A percentile compares a stretch with the other conserved stretches of the same genome.
phyloP scores from a whole-genome alignment of 2,797 vertebrate genomes.

The Podarcis siculus region DNA sequence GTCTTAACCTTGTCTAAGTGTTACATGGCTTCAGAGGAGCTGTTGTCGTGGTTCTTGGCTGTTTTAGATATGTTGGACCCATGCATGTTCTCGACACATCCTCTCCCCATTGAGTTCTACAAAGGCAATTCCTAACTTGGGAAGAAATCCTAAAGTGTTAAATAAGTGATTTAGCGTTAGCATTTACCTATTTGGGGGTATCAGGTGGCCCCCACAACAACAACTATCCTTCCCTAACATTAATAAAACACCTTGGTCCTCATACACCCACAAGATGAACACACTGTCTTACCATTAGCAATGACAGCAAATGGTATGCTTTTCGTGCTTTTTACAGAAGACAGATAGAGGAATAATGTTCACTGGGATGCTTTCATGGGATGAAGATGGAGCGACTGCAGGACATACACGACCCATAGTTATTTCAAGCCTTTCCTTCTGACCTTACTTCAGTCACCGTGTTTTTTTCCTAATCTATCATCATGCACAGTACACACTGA shows the following conservation, averaged over 20 bases:
- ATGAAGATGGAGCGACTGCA: not conserved
- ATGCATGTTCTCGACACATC: too few species aligned
- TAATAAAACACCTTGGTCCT: not conserved
- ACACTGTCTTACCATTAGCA: not conserved
- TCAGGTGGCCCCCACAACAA: not conserved
- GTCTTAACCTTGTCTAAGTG: conserved; percentile 83
- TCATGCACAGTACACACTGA: not conserved
- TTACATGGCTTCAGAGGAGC: conserved; percentile 86
- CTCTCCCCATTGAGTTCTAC: too few species aligned
- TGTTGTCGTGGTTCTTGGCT: conserved; percentile 79
- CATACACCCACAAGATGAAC: not conserved
- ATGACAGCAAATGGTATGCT: not conserved
- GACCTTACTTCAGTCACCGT: not conserved
- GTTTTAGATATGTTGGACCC: conserved; percentile 75
- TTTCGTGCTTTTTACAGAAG: not conserved
- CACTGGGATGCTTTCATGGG: too few species aligned
- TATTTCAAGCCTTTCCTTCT: not conserved
- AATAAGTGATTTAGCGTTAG: not conserved
- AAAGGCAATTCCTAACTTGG: too few species aligned
- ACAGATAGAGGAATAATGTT: not conserved
- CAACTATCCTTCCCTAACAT: not conserved
- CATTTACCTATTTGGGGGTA: not conserved
- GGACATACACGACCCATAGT: not conserved
- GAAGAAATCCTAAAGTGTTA: not conserved
- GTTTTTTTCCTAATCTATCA: not conserved